Percentiles rank a stretch among this genome's conserved stretches.
phyloP scores from a whole-genome alignment of 2,113 vertebrate species.

The Mesitornis unicolor region DNA sequence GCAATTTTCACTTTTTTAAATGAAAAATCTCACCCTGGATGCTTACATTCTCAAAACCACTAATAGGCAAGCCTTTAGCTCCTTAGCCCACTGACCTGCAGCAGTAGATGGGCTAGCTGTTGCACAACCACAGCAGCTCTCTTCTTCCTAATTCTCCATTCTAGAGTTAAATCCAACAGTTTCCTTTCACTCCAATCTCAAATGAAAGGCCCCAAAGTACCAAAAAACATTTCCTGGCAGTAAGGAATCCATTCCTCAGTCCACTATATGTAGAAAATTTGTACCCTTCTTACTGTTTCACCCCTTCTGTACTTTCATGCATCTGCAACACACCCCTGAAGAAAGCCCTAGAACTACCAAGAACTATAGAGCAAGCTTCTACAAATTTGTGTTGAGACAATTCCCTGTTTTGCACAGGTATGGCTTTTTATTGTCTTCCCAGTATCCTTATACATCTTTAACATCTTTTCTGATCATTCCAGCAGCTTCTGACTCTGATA shows the following conservation, averaged over 20 bases:
- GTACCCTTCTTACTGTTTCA: not conserved
- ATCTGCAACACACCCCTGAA: accelerated
- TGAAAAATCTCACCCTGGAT: not conserved
- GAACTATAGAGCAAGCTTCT: not conserved
- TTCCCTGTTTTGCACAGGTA: not conserved
- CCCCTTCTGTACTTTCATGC: not conserved
- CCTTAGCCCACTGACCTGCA: not conserved
- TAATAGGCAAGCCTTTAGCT: not conserved
- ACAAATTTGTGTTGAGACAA: not conserved
- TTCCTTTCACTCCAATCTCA: not conserved
- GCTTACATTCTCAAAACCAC: not conserved
- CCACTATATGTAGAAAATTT: not conserved
- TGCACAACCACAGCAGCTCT: not conserved
- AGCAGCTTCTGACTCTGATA: not conserved
- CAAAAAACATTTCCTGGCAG: not conserved
- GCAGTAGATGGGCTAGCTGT: not conserved
- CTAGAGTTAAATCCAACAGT: not conserved
- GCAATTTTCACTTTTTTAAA: not conserved
- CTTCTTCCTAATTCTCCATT: not conserved
- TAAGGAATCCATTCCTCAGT: not conserved
- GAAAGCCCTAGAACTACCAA: not conserved
- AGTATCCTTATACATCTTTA: not conserved
- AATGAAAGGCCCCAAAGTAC: not conserved
- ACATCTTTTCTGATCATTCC: not conserved
- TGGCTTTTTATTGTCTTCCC: not conserved